Conservation (phyloP, 2,113 vertebrate genomes). For the Sinocyclocheilus rhinocerous region DNA sequence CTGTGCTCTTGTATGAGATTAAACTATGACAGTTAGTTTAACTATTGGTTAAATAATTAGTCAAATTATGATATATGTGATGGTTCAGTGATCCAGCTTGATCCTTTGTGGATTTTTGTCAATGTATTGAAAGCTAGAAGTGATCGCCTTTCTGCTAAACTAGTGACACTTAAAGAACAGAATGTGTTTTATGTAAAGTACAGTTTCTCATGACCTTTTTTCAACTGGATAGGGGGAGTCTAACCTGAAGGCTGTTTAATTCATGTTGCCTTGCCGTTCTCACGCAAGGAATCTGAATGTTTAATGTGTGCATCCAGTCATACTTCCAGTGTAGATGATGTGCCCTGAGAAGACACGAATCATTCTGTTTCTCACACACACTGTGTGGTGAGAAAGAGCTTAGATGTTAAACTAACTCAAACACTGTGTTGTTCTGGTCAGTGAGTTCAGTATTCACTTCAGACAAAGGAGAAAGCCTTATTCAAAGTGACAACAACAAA, state of each 20-base stretch:
- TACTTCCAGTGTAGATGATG: conserved; percentile 58
- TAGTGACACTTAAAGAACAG: not conserved
- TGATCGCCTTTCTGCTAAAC: not conserved
- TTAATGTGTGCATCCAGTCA: conserved; percentile 65
- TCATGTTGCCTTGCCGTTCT: conserved; percentile 59
- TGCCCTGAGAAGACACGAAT: conserved; percentile 28
- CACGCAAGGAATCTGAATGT: conserved; percentile 66
- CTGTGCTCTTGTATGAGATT: not conserved
- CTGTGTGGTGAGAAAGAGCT: not conserved
- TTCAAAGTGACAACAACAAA: conserved; percentile 37
- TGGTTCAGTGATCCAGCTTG: not conserved
- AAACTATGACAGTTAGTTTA: too few species aligned
- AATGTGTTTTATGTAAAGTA: not conserved
- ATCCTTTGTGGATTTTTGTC: not conserved
- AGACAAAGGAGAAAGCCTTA: conserved; percentile 4
- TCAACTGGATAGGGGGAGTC: not conserved
- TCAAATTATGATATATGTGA: not conserved
- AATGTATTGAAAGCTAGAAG: not conserved
- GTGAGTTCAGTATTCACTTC: conserved; percentile 18
- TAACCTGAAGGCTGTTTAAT: conserved; percentile 38
- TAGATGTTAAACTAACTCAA: conserved; percentile 14
- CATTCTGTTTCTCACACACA: not conserved
- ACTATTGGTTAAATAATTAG: not conserved
- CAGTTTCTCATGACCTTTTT: not conserved
- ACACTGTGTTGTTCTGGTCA: conserved; percentile 6